A percentile compares a stretch with the other conserved stretches of the same genome.
Conservation (phyloP, 35 echinoderm and acorn worm genomes). For the Diadema setosum region DNA sequence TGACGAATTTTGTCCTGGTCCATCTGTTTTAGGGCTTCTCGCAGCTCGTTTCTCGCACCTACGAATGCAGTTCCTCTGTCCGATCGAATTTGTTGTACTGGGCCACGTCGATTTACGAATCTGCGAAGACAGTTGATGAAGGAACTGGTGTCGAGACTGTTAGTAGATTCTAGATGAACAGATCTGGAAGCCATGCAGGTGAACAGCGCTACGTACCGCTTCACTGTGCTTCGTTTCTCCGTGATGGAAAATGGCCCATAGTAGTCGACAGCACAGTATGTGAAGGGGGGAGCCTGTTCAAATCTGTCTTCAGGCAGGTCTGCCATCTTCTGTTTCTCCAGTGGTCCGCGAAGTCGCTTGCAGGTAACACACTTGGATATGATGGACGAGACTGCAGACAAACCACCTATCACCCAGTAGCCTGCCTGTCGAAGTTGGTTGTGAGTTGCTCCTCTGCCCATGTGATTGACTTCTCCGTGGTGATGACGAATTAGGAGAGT, state of each 20-base stretch:
- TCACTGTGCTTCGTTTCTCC: neutral
- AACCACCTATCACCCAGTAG: slow-evolving; percentile 77
- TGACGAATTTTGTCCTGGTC: neutral
- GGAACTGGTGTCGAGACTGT: slow-evolving; percentile 20
- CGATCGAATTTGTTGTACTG: slow-evolving; percentile 43
- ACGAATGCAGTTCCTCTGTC: slow-evolving; percentile 62
- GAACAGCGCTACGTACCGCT: slow-evolving; percentile 47
- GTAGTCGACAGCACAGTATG: slow-evolving; percentile 15
- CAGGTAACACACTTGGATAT: too few relatives aligned
- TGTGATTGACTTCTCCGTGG: slow-evolving; percentile 54
- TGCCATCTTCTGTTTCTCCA: too few relatives aligned
- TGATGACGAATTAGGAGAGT: slow-evolving; percentile 63
- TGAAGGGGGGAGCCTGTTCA: too few relatives aligned
- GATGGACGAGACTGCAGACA: too few relatives aligned
- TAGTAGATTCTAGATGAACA: slow-evolving; percentile 38
- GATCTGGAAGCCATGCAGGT: slow-evolving; percentile 22
- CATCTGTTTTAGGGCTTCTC: slow-evolving; percentile 41
- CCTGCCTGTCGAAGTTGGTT: slow-evolving; percentile 55
- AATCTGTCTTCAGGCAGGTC: too few relatives aligned
- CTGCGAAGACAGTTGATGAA: slow-evolving; percentile 69
- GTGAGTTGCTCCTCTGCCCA: slow-evolving; percentile 53
- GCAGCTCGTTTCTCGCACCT: slow-evolving; percentile 28
- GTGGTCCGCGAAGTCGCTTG: too few relatives aligned
- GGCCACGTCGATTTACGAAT: slow-evolving; percentile 53
- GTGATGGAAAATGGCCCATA: slow-evolving; percentile 50